Conservation (phyloP, 2,888 invertebrate species). For the Cylloceria caligata region DNA sequence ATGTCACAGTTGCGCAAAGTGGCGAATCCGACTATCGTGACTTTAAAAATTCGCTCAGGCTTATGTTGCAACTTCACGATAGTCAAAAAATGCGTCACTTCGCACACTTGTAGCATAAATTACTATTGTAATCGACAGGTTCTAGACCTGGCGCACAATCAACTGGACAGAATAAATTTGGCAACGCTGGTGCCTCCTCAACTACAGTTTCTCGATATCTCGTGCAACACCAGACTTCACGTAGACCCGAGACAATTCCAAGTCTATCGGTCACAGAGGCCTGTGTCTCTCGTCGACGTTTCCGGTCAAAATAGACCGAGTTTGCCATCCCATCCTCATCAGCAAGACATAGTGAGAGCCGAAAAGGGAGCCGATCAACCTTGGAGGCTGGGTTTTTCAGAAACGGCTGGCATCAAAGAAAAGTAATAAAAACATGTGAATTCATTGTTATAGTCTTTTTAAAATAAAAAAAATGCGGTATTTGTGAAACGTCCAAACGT, state of each 20-base stretch:
- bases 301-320: constrained; percentile 91
- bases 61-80: too few species aligned
- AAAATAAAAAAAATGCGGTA: neutral
- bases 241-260: constrained; percentile 94
- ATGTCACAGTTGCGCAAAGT: too few species aligned
- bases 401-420: constrained; percentile 91
- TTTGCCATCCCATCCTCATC: constrained; percentile 86
- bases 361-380: constrained; percentile 88
- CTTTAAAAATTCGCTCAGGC: too few species aligned
- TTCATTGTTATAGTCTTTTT: neutral
- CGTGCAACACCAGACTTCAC: constrained; percentile 92
- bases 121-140: constrained; percentile 85
- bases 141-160: constrained; percentile 94
- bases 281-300: constrained; percentile 93
- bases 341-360: constrained; percentile 81
- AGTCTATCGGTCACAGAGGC: constrained; percentile 91
- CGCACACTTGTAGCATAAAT: too few species aligned
- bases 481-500: neutral
- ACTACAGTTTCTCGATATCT: constrained; percentile 93
- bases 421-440: constrained; percentile 79
- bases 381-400: constrained; percentile 94
- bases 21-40: too few species aligned
- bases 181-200: constrained; percentile 92
- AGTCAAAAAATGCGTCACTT: too few species aligned
- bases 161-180: constrained; percentile 92